Conservation (phyloP, 2,113 vertebrate genomes). For the Caracal caracal region DNA sequence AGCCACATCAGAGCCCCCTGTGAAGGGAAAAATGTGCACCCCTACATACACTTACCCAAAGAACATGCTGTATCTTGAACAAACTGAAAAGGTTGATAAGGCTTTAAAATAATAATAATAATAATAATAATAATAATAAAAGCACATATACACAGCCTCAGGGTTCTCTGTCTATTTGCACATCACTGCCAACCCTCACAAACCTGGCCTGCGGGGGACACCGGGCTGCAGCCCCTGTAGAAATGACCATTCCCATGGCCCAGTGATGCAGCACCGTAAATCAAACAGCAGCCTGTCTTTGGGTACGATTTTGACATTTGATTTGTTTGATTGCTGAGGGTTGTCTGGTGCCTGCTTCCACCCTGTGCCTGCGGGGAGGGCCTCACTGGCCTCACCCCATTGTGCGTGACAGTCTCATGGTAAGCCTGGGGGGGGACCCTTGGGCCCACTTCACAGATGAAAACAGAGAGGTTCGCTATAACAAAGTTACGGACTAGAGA, state of each 20-base stretch:
- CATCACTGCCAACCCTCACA: rapidly evolving
- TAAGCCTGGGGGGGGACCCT: background rate
- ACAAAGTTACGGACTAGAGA: rapidly evolving
- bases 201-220: background rate
- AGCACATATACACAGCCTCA: background rate
- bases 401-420: rapidly evolving
- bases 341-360: background rate
- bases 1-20: rapidly evolving
- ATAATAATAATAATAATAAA: too few relatives aligned
- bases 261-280: rapidly evolving
- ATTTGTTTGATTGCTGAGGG: background rate
- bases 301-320: background rate
- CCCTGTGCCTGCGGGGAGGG: rapidly evolving
- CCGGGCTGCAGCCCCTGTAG: background rate
- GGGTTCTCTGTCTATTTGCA: background rate
- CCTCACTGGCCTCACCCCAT: background rate
- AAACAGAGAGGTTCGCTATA: too few relatives aligned
- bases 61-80: background rate
- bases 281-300: background rate
- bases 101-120: background rate
- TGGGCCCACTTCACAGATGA: background rate
- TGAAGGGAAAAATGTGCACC: background rate
- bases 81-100: background rate
- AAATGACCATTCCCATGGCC: rapidly evolving
- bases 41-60: too few relatives aligned